Evolutionary conservation across 2,888 invertebrate genomes (phyloP).

Genomic region (Clostera curtula): DNA sequence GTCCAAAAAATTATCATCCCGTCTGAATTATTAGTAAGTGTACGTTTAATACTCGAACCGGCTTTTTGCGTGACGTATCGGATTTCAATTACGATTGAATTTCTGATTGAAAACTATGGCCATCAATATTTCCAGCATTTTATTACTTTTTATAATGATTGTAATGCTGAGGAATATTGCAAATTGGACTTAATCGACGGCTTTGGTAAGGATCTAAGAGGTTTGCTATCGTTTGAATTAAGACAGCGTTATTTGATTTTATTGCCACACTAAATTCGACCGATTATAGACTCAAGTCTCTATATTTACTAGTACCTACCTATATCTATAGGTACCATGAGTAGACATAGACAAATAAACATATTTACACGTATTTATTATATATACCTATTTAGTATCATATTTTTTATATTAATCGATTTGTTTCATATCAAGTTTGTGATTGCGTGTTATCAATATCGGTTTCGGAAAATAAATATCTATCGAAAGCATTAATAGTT

Average conservation of each 20-base stretch:
- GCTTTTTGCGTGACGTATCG: conserved; percentile 34
- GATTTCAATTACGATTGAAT: conserved; percentile 30
- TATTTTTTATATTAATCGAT: too few relatives aligned
- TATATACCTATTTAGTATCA: too few relatives aligned
- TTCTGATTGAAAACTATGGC: conserved; percentile 27
- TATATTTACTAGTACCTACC: too few relatives aligned
- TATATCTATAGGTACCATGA: too few relatives aligned
- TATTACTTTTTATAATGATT: conserved; percentile 19
- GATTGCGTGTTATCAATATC: too few relatives aligned
- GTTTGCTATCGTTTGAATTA: conserved; percentile 6
- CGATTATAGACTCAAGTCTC: too few relatives aligned
- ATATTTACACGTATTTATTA: too few relatives aligned
- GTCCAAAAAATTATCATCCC: conserved; percentile 29
- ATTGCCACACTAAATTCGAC: too few relatives aligned
- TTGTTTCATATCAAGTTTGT: too few relatives aligned
- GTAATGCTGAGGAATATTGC: conserved; percentile 11
- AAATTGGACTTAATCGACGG: conserved; percentile 16
- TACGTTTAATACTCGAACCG: conserved; percentile 28
- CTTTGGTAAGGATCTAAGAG: conserved; percentile 5
- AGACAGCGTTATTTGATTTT: conserved; percentile 15
- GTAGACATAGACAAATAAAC: too few relatives aligned
- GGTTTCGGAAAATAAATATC: too few relatives aligned
- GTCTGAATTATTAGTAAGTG: conserved; percentile 35
- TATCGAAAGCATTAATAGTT: too few relatives aligned
- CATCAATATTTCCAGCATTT: conserved; percentile 15